A percentile compares a stretch with the other conserved stretches of the same genome.
Conservation (phyloP, 1,140 invertebrate genomes). For the Heliconius nattereri region DNA sequence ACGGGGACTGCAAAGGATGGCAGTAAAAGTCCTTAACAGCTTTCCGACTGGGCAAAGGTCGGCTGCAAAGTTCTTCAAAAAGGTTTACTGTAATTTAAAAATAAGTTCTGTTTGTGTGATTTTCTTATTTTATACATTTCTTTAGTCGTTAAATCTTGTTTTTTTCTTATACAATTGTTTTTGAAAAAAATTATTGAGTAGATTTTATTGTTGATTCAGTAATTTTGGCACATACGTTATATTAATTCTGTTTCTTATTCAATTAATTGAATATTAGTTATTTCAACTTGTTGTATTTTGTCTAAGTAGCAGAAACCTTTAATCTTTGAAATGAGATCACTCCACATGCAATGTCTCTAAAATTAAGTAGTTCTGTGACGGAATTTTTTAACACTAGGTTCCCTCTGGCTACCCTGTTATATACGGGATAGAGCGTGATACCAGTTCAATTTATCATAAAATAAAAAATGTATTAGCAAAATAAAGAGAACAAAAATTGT, state of each 20-base stretch:
- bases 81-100: neutral
- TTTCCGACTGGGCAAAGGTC: slow-evolving; percentile 39
- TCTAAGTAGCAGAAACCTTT: no score
- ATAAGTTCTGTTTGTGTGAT: neutral
- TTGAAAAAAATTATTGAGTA: no score
- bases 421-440: no score
- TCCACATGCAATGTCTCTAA: no score
- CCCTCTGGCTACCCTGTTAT: no score
- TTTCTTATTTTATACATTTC: neutral
- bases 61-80: slow-evolving; percentile 26
- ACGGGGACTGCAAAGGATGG: slow-evolving; percentile 35
- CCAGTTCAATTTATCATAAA: neutral
- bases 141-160: neutral
- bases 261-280: no score
- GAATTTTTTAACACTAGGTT: no score
- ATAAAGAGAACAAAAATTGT: neutral
- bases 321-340: no score
- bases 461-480: neutral
- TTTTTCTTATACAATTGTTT: neutral
- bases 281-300: no score
- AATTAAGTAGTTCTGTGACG: no score
- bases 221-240: no score
- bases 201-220: no score
- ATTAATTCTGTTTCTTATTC: neutral
- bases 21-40: slow-evolving; percentile 43